These are phyloP conservation scores for Ladona fulva DNA, from an alignment of 1,140 invertebrate genomes.

Conservation along the genomic window DNA sequence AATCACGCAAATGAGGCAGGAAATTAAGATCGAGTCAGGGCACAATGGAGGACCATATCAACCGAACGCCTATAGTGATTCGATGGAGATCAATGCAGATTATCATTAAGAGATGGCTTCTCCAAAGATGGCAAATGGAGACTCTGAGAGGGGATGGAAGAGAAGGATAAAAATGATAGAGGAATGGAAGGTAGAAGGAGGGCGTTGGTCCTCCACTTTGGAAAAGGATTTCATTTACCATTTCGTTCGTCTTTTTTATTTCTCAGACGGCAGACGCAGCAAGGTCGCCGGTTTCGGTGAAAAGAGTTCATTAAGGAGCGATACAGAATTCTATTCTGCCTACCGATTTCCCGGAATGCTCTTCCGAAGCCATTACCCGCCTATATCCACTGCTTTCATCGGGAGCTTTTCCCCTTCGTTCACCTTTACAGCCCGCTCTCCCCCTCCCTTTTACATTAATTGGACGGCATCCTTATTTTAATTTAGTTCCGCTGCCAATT, in stretches of 20 bases:
- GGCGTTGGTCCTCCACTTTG: neutral
- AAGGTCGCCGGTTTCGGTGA: neutral
- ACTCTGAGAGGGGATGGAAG: neutral
- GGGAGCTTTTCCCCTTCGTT: neutral
- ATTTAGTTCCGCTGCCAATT: too few relatives aligned
- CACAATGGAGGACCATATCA: neutral
- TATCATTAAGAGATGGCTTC: neutral
- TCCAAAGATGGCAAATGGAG: neutral
- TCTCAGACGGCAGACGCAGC: neutral
- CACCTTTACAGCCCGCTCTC: neutral
- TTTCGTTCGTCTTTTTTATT: neutral
- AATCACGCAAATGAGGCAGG: neutral
- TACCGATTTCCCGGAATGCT: too few relatives aligned
- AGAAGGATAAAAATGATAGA: neutral
- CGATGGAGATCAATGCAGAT: neutral
- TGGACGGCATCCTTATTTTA: too few relatives aligned
- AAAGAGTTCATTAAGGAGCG: slow-evolving; percentile 9
- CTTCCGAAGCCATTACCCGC: too few relatives aligned
- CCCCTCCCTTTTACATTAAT: neutral
- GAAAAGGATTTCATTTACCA: neutral
- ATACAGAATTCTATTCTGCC: neutral
- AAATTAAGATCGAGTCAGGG: neutral
- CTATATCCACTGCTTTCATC: too few relatives aligned
- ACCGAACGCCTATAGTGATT: neutral
- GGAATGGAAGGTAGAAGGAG: neutral